Conservation (phyloP, 2,888 invertebrate genomes). For the Caenorhabditis imperialis region DNA sequence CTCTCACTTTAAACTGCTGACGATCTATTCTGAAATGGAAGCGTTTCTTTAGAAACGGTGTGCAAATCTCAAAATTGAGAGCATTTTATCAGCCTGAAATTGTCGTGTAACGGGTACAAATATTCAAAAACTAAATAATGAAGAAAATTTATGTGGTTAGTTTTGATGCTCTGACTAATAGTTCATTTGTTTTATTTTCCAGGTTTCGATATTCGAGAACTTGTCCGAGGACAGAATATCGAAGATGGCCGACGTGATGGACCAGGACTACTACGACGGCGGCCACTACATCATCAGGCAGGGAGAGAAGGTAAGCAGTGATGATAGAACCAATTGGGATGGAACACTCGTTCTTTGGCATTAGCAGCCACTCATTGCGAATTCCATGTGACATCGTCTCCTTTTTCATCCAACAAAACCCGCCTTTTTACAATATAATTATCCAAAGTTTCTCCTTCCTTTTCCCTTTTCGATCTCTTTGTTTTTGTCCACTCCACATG, state of each 20-base stretch:
- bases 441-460: not conserved
- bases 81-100: conserved; percentile 13
- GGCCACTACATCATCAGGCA: conserved; percentile 88
- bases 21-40: conserved; percentile 10
- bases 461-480: not conserved
- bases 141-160: conserved; percentile 30
- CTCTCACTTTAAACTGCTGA: not conserved
- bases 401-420: not conserved
- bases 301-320: conserved; percentile 79
- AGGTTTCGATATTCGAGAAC: conserved; percentile 76
- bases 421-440: conserved; percentile 10
- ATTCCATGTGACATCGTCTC: conserved; percentile 3
- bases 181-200: conserved; percentile 13
- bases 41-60: conserved; percentile 10
- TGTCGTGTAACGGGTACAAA: conserved; percentile 6
- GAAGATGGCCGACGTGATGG: conserved; percentile 89
- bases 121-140: conserved; percentile 9
- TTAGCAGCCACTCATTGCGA: conserved; percentile 1
- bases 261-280: conserved; percentile 85
- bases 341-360: not conserved
- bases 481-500: not conserved
- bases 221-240: conserved; percentile 76
- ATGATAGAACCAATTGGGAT: too few species aligned
- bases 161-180: not conserved
- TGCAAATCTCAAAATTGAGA: not conserved